Evolutionary conservation across 2,113 vertebrate genomes (phyloP), one percentile per base, ranked within the genome.

Genomic region (Epinephelus cyanopodus): DNA sequence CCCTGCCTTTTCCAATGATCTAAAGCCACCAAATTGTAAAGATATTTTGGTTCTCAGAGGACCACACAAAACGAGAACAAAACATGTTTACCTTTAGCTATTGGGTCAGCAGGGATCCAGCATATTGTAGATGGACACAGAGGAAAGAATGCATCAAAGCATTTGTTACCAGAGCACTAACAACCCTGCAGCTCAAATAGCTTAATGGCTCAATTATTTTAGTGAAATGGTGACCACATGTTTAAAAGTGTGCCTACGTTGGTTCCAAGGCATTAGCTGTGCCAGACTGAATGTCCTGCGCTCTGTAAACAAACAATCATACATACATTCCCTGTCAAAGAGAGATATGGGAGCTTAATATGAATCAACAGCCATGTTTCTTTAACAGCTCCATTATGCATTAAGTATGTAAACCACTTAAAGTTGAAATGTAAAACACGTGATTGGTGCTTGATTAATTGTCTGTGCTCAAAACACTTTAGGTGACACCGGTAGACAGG

Each of bases 201-300:
- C 74, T 75, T 89, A 91, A 92, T 84, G 82, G 77, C 68, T 72
- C 70, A 81, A 90, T 87, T 89, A 87, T 90, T 93, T 88, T 50
- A 67, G 52, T 23, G 64, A 89, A 88, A 86, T 84, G 60, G 76
- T 77, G 73, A 67, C 71, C 73, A 84, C 73, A 75, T 90, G 79
- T 90, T 87, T 84, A 47, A 83, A 87, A 75, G 68, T 72, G 52
- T 79, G 54, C 42, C 61, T 73, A 27, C 29, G 39, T 39, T 71
- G 15, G 60, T 74, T 88, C 79, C 71, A 82, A 71, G 57, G 61
- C 33, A 74, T 89, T 85, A 75, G 72, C 77, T 79, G 23, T 73
- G 45, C 67, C 33, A 48, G 14, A 89, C 85, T 57, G 21, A 88
- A 86, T 76, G 65, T 73, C 19, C 70, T 62, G 37, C 48, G 56